Evolutionary conservation across 2,888 invertebrate genomes (phyloP).

Genomic region (Chrysina gloriosa): DNA sequence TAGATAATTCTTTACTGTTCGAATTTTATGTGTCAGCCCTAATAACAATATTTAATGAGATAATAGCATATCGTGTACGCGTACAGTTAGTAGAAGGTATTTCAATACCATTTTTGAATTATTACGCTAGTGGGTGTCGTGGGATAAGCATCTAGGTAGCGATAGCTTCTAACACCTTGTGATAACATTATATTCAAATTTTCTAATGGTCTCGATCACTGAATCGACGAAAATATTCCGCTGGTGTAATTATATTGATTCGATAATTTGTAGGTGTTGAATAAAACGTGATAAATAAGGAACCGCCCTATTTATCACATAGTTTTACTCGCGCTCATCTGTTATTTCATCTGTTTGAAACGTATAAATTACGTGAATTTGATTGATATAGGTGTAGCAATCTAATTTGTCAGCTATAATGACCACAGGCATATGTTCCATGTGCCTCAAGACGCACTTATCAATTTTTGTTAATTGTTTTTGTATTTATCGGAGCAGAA

Average conservation of each 20-base stretch:
- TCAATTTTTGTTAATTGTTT: neutral
- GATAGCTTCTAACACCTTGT: constrained; percentile 27
- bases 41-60: constrained; percentile 27
- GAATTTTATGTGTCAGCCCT: constrained; percentile 31
- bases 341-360: constrained; percentile 29
- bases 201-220: neutral
- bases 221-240: constrained; percentile 1
- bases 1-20: constrained; percentile 29
- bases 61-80: constrained; percentile 22
- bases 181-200: constrained; percentile 33
- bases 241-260: constrained; percentile 11
- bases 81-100: constrained; percentile 18
- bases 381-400: constrained; percentile 33
- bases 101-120: constrained; percentile 25
- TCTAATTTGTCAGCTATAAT: constrained; percentile 23
- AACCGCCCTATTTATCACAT: constrained; percentile 33
- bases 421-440: neutral
- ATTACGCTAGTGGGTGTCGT: constrained; percentile 32
- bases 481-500: neutral
- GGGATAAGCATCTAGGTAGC: constrained; percentile 4
- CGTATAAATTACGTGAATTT: constrained; percentile 32
- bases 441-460: neutral
- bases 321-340: constrained; percentile 16
- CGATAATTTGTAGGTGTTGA: constrained; percentile 27
- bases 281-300: constrained; percentile 31